Evolutionary conservation across 1,140 invertebrate genomes (phyloP).

Genomic region (Trichogramma pretiosum): DNA sequence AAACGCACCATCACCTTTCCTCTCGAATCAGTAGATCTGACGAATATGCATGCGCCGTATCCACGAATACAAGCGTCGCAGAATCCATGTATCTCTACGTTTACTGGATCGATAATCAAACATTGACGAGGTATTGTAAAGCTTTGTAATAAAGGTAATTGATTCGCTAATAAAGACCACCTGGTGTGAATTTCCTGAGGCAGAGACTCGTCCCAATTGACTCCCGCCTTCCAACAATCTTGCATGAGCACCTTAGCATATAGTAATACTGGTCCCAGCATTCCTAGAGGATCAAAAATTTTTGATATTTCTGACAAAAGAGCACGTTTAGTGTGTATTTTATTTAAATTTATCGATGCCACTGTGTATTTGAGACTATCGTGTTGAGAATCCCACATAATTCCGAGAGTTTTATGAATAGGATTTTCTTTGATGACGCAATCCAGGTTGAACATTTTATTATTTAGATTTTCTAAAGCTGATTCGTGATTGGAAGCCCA

Average conservation of each 20-base stretch:
- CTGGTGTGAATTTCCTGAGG: neutral
- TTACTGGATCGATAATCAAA: neutral
- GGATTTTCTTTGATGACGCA: neutral
- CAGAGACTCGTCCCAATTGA: neutral
- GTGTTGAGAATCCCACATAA: neutral
- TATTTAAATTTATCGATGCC: neutral
- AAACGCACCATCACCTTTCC: neutral
- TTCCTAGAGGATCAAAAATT: constrained; percentile 3
- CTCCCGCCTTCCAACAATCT: neutral
- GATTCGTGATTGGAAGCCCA: constrained; percentile 3
- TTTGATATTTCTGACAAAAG: constrained; percentile 4
- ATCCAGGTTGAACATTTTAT: neutral
- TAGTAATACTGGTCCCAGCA: constrained; percentile 1
- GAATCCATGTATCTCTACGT: constrained; percentile 9
- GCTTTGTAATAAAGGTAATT: neutral
- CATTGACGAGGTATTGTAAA: neutral
- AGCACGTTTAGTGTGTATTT: neutral
- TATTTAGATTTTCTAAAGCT: neutral
- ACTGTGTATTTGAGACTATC: neutral
- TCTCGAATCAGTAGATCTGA: neutral
- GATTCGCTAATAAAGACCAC: neutral
- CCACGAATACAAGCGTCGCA: constrained; percentile 3
- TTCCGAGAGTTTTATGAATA: neutral
- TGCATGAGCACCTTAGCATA: constrained; percentile 4
- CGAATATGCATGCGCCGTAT: constrained; percentile 7